Percentiles rank a stretch among this genome's conserved stretches.
Conservation (phyloP, 2,113 vertebrate genomes). For the Notiomystis cincta region DNA sequence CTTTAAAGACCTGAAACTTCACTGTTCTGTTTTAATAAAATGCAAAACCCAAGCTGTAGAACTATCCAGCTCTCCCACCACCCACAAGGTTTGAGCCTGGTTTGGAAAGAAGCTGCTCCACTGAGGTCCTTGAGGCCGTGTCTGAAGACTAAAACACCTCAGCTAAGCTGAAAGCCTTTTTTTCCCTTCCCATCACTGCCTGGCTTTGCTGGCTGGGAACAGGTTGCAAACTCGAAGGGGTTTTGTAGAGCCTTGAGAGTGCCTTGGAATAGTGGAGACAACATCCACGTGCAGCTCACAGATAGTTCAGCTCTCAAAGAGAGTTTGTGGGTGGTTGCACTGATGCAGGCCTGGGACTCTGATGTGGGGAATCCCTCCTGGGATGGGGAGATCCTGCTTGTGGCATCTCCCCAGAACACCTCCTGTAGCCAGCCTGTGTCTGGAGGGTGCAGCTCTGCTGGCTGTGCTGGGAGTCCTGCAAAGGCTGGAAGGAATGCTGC, state of each 20-base stretch:
- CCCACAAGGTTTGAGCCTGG: fast-evolving
- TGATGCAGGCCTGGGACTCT: neutral
- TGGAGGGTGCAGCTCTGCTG: neutral
- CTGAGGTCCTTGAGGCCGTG: neutral
- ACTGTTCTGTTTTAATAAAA: fast-evolving
- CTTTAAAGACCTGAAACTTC: neutral
- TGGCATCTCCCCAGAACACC: neutral
- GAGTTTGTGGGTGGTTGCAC: fast-evolving
- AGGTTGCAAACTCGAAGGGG: neutral
- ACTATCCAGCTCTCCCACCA: fast-evolving
- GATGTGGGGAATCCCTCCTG: neutral
- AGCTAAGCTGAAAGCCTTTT: neutral
- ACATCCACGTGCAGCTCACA: neutral
- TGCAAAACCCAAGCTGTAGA: fast-evolving
- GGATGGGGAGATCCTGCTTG: neutral
- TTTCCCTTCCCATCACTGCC: neutral
- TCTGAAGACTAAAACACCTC: neutral
- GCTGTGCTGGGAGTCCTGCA: fast-evolving
- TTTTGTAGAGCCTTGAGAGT: neutral
- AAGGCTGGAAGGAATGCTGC: neutral
- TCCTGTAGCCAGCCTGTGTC: fast-evolving
- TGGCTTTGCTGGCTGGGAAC: neutral
- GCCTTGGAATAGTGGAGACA: neutral
- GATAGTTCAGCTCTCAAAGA: fast-evolving
- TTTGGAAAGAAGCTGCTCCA: neutral